Evolutionary conservation across 2,888 invertebrate species (phyloP).

Genomic region (Nemurella pictetii): DNA sequence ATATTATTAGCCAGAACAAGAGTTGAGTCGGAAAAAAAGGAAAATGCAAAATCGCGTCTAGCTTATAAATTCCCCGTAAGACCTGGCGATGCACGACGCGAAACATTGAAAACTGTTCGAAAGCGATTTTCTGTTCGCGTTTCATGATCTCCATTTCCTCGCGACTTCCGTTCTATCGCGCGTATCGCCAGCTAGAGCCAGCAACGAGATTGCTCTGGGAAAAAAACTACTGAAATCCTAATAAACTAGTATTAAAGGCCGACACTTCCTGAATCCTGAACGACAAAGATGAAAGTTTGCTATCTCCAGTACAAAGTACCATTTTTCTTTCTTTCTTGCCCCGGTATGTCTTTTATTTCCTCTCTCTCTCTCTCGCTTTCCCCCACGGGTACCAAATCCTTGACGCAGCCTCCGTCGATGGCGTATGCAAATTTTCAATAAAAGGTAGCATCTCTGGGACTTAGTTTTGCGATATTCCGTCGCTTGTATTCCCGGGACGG

Average conservation of each 20-base stretch:
- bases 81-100: no score
- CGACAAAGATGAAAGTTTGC: not conserved
- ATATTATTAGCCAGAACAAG: not conserved
- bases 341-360: not conserved
- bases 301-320: not conserved
- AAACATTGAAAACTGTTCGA: not conserved
- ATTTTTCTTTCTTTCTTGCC: not conserved
- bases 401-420: not conserved
- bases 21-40: not conserved
- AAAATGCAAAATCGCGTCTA: not conserved
- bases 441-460: not conserved
- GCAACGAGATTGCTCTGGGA: not conserved
- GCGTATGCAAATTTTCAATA: constrained; percentile 17
- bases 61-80: not conserved
- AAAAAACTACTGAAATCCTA: constrained; percentile 1
- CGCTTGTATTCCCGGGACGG: not conserved
- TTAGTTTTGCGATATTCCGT: not conserved
- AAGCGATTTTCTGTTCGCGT: not conserved
- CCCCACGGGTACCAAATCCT: not conserved
- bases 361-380: not conserved
- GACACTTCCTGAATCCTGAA: not conserved
- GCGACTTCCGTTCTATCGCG: not conserved
- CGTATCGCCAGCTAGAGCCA: not conserved
- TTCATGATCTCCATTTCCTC: not conserved
- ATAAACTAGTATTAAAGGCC: not conserved